These are phyloP conservation scores for Drosophila teissieri DNA, from an alignment of 1,140 invertebrate genomes.

Conservation along the genomic window DNA sequence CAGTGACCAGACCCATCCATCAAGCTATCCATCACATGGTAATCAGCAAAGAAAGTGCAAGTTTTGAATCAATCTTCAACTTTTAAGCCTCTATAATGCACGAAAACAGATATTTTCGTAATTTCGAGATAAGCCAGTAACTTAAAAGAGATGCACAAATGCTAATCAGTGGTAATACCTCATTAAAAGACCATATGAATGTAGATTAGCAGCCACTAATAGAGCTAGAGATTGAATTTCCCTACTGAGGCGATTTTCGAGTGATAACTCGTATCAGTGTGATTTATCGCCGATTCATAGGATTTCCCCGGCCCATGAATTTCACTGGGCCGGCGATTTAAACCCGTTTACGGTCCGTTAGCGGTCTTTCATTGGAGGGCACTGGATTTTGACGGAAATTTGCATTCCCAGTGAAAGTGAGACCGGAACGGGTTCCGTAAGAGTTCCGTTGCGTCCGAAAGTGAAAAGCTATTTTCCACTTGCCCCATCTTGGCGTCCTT, in stretches of 20 bases:
- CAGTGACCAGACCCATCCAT: neutral
- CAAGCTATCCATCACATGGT: neutral
- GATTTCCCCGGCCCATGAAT: constrained; percentile 26
- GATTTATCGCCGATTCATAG: constrained; percentile 29
- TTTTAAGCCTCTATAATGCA: too few relatives aligned
- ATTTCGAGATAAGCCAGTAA: too few relatives aligned
- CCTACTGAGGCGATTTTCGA: constrained; percentile 4
- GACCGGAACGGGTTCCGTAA: constrained; percentile 11
- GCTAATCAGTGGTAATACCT: neutral
- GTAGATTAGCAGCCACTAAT: constrained; percentile 3
- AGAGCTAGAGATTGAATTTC: constrained; percentile 1
- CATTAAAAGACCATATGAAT: constrained; percentile 1
- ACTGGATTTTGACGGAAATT: constrained; percentile 6
- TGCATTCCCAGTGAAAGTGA: constrained; percentile 27
- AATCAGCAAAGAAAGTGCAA: neutral
- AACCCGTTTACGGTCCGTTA: constrained; percentile 37
- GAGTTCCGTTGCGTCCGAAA: constrained; percentile 7
- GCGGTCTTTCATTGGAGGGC: constrained; percentile 26
- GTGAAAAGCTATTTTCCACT: constrained; percentile 1
- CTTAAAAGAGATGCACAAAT: neutral
- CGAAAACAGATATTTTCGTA: too few relatives aligned
- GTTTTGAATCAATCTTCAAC: neutral
- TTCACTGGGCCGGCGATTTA: constrained; percentile 14
- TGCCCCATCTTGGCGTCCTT: neutral
- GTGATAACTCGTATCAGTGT: constrained; percentile 24